Evolutionary conservation across 2,888 invertebrate genomes (phyloP), one percentile per base, ranked within the genome.

Genomic region (Apodemia hepburni): DNA sequence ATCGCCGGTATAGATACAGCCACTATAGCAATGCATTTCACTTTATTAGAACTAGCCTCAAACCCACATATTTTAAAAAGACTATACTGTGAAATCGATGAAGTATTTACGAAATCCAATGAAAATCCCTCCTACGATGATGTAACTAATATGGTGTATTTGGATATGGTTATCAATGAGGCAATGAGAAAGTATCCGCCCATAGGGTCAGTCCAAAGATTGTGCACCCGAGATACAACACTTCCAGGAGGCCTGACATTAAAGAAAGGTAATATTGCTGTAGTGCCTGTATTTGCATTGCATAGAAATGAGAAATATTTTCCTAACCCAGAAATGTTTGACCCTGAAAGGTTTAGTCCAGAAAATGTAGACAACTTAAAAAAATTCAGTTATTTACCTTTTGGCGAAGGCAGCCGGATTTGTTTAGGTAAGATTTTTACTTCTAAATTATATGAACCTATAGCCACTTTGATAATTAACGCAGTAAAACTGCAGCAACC

Each of bases 401-500:
- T 92, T 74, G 92, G 92, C 12, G 91, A 87, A 71, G 92, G 92
- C 54, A 88, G 90, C 58, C 78, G 92, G 38, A 82, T 82, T 68
- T 92, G 92, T 69, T 80, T 92, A 59, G 92, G 92, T 92, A 74
- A 81, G 82, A 66, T 27, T 38, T 59, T 58, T 27, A 29, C 29
- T 29, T 29, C 5, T 29, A 29, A 29, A n/a, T n/a, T n/a, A n/a
- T n/a, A n/a, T n/a, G n/a, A n/a, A n/a, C n/a, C n/a, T n/a, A n/a
- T n/a, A n/a, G n/a, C n/a, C n/a, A n/a, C n/a, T n/a, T n/a, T n/a
- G n/a, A n/a, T n/a, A n/a, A n/a, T n/a, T n/a, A n/a, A n/a, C n/a
- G n/a, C n/a, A n/a, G n/a, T n/a, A n/a, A n/a, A n/a, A n/a, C n/a
- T n/a, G n/a, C n/a, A n/a, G n/a, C n/a, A n/a, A n/a, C n/a, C n/a